These are phyloP conservation scores for Rachycentron canadum DNA, from an alignment of 2,797 vertebrate genomes.

Conservation along the genomic window DNA sequence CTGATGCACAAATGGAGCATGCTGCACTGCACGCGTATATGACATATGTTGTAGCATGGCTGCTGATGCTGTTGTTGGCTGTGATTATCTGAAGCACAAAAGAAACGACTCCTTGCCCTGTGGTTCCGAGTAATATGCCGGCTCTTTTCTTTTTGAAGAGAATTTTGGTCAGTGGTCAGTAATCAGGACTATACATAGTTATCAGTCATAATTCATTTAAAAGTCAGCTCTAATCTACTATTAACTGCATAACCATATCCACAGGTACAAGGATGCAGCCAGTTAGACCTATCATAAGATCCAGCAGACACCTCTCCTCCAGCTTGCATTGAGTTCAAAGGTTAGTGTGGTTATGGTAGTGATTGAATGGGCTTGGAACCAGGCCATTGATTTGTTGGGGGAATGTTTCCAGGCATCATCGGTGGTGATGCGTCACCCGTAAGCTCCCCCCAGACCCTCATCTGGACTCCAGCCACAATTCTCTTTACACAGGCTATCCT, in stretches of 20 bases:
- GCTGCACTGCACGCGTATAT: conserved; percentile 60
- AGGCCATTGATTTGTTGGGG: conserved; percentile 73
- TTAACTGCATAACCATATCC: neutral
- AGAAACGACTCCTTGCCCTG: neutral
- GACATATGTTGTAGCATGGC: conserved; percentile 52
- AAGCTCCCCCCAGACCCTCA: conserved; percentile 57
- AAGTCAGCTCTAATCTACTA: neutral
- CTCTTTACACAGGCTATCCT: conserved; percentile 72
- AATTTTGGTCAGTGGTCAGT: conserved; percentile 14
- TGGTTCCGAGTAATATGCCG: neutral
- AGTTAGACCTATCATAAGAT: conserved; percentile 1
- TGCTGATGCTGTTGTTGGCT: conserved; percentile 41
- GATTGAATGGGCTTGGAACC: conserved; percentile 49
- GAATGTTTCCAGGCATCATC: conserved; percentile 77
- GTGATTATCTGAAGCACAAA: conserved; percentile 17
- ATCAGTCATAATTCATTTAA: neutral
- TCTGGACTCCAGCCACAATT: conserved; percentile 79
- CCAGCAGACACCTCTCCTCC: conserved; percentile 2
- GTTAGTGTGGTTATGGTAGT: conserved; percentile 49
- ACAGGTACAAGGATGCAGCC: neutral
- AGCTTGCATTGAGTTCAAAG: conserved; percentile 45
- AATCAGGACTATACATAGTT: neutral
- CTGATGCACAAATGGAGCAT: conserved; percentile 72
- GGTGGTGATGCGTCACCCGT: conserved; percentile 63
- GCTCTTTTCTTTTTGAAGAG: conserved; percentile 1